Base-by-base conservation (phyloP, 2,888 invertebrate genomes). In the Ennomos fuscantarius region DNA sequence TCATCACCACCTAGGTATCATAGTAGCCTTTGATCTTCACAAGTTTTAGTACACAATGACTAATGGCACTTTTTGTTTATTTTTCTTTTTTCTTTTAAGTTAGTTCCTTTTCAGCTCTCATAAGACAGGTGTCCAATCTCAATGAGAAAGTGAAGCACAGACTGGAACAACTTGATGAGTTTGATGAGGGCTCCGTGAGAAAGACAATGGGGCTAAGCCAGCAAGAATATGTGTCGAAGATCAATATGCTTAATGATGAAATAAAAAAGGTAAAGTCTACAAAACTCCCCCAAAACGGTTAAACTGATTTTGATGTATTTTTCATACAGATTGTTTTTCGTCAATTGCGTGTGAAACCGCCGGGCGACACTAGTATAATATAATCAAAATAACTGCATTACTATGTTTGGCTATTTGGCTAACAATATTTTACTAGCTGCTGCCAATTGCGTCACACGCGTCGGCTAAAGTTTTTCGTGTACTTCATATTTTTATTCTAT, bases 161-260 rank as follows among this genome's bases (percentile, higher is more conserved):
- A 45, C 86, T 99, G 48, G 98, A 99, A 81, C 99, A 99, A 79
- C 88, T 99, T 56, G 99, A 99, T 91, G 97, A 97, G 73, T 97
- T 98, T 87, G 99, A 99, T 80, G 98, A 98, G 85, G 95, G 96
- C 8, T 95, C 96, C 11, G 95, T 97, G 56, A 94, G 96, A 71
- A 97, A 97, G 88, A 96, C 97, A 88, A 94, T 97, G 79, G 97
- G 98, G 74, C 92, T 99, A 62, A 96, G 97, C 2, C 99, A 99
- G 83, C 96, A 97, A 81, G 98, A 99, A 80, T 99, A 98, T 91
- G 95, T 97, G 8, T 93, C 94, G 42, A 94, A 97, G 71, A 97
- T 99, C 62, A 97, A 97, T 73, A 96, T 98, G 83, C 93, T 99
- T n/a, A 97, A 97, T 87, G 95, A 95, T 77, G 98, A 98, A 83